Evolutionary conservation across 1,140 invertebrate genomes (phyloP), one percentile per base, ranked within the genome.

Genomic region (Andrena cerasifolii): DNA sequence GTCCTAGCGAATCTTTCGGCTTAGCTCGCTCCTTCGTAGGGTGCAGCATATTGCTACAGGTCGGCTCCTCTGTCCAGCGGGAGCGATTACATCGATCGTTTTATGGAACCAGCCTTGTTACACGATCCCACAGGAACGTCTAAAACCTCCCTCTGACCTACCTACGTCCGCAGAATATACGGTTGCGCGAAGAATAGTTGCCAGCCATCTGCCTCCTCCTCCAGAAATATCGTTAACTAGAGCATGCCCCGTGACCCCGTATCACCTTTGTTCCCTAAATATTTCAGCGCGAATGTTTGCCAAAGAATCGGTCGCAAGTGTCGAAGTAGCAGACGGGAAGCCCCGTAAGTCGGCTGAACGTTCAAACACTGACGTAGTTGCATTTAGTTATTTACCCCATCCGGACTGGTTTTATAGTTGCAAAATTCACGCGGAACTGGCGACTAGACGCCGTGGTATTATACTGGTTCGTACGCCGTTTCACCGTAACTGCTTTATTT

Each of bases 11-110:
- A 81, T 84, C 65, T 59, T 70, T 71, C 59, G 75, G 68, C 51
- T 65, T 63, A 65, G 24, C 76, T 63, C 47, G 67, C 40, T 58
- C 53, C 54, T 59, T 66, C 49, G 33, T 18, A 43, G 40, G 58
- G 70, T 63, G 70, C 59, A 43, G 51, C 58, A 36, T 63, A 28
- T 56, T 51, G 21, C 58, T 65, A 76, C 54, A 56, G 3, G 28
- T 21, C 56, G 43, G 53, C 66, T 58, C 33, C 18, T 26, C 40
- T 47, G 24, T 73, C 86, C 74, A 68, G 6, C 33, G 83, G 70
- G 86, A 61, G 45, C 80, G 75, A 87, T 87, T 84, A 84, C 78
- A 86, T 87, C 81, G 86, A 87, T 87, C 86, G 86, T 83, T 87
- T 87, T 87, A 87, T 86, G 79, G 73, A 71, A 81, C 75, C 56